These are phyloP conservation scores for Nemoura dubitans DNA, from an alignment of 2,888 invertebrate genomes.

Conservation along the genomic window DNA sequence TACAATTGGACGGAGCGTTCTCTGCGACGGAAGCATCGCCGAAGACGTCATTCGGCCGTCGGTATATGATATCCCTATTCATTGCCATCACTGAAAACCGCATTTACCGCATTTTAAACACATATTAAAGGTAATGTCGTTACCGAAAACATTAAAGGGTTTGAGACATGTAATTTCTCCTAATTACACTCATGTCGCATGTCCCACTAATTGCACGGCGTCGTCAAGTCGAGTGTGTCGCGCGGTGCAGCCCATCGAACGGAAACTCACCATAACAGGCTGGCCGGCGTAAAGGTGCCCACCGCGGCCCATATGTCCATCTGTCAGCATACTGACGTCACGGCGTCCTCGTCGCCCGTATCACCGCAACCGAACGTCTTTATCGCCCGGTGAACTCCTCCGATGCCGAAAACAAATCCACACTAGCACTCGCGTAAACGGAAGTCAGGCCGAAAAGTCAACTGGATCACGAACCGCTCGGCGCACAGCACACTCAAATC, in stretches of 20 bases:
- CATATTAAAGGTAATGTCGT: not conserved
- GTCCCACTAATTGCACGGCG: not conserved
- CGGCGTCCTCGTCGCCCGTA: constrained; percentile 42
- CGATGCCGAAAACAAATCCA: not conserved
- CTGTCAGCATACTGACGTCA: constrained; percentile 58
- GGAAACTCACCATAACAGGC: constrained; percentile 32
- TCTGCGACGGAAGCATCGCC: too few relatives aligned
- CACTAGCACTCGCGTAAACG: not conserved
- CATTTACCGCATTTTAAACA: too few relatives aligned
- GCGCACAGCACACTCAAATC: not conserved
- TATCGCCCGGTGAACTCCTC: not conserved
- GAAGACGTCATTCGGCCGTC: too few relatives aligned
- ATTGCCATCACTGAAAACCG: too few relatives aligned
- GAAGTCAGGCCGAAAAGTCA: not conserved
- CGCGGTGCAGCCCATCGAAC: not conserved
- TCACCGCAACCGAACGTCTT: not conserved
- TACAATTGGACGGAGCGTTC: too few relatives aligned
- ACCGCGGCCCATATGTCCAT: constrained; percentile 59
- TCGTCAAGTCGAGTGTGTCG: not conserved
- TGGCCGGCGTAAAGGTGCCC: constrained; percentile 58
- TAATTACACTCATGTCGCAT: not conserved
- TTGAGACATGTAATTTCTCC: not conserved
- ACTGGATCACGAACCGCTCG: not conserved
- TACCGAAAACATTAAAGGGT: not conserved
- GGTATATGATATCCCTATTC: too few relatives aligned